Evolutionary conservation across 2,888 invertebrate genomes (phyloP), one percentile per base, ranked within the genome.

Genomic region (Drosophila anomelani): DNA sequence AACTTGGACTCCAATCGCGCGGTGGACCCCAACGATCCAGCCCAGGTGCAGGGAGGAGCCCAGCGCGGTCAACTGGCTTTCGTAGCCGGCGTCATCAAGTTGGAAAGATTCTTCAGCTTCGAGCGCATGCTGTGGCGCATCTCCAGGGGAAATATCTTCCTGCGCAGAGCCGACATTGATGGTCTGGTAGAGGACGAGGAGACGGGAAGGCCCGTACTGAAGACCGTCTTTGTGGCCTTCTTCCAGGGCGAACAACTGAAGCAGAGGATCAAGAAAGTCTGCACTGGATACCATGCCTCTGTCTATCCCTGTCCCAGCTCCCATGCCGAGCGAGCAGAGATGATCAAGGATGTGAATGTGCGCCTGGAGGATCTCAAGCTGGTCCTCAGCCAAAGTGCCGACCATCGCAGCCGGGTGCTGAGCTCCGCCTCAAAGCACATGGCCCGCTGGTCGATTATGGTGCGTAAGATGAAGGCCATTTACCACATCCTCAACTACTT

Each of bases 401-500:
- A 97, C 91, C 97, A 98, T 91, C 94, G 97, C 39, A 96, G 95
- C 90, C 94, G 97, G 13, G 96, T 97, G 0, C 92, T 98, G 69
- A 94, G 95, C 6, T 95, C 95, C 15, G 97, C 97, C 0, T 95
- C 97, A 7, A 96, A 96, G 88, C 96, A 96, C 90, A 92, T 98
- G 76, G 95, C 96, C 66, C 95, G 95, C 80, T 98, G 97, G 97
- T 94, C 94, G 78, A 94, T 96, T 26, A 96, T 96, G 94, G 96
- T 97, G 15, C 94, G 95, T 54, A 97, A 97, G 92, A 96, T 97
- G 94, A 98, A 98, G 92, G 98, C 98, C 4, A 98, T 98, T 90
- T 98, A 98, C 93, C 97, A 98, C 91, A 97, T 97, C 0, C 94
- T 98, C 82, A 98, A 98, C 93, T 94, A 97, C 93, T 98, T 98